Evolutionary conservation across 2,113 vertebrate genomes (phyloP), one percentile per base, ranked within the genome.

Genomic region (Tyrannus savana): DNA sequence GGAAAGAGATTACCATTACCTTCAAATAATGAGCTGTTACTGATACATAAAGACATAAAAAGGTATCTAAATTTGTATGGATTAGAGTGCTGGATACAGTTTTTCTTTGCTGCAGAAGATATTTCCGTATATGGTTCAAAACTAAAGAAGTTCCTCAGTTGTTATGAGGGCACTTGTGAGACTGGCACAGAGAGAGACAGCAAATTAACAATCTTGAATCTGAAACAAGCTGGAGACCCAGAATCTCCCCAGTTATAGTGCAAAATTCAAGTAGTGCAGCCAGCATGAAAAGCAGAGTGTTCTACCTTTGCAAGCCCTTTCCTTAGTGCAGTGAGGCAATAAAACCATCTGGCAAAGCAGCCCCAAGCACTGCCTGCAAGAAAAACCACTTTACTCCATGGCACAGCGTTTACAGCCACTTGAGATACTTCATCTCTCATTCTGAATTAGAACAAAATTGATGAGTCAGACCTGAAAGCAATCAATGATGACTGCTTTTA

Each of bases 401-500:
- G 55, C 68, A 55, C 31, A 17, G 56, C 30, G 15, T 76, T 87
- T 52, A 56, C 12, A 81, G 49, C 71, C 84, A 82, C 91, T 64
- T 11, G 53, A 93, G 69, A 53, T 55, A 44, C 35, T 53, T 53
- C 59, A 89, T 25, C 71, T 55, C 84, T 64, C 76, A 19, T 63
- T 85, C 35, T 44, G 75, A 83, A 92, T 83, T 60, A 58, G 85
- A 89, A 67, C 56, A 87, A 84, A 94, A 75, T 12, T 79, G 72
- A 66, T 92, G 92, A 92, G 82, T 95, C 89, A 92, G 89, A 56
- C 55, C 14, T 71, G 81, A 89, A 83, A 74, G 84, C 66, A 86
- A 89, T 60, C 81, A 66, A 37, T 17, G 56, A 44, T 13, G 44
- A 82, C 39, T 64, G 85, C 72, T 69, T 91, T 73, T 69, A 74